Base-by-base conservation (phyloP, 2,797 vertebrate genomes). In the Protosalanx chinensis region DNA sequence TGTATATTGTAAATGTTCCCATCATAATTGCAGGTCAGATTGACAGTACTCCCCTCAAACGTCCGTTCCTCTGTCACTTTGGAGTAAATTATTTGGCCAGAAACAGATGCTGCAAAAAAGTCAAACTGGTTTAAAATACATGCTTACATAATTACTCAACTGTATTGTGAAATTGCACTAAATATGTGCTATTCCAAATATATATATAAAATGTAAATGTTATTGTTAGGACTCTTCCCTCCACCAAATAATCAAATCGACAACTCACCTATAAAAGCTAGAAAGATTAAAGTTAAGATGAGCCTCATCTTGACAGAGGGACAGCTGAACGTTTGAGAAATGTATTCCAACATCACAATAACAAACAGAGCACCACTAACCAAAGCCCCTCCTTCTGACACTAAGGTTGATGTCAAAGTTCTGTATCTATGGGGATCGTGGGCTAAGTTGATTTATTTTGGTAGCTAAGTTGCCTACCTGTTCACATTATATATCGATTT, bases 21-120 rank as follows among this genome's bases (percentile, higher is more conserved):
- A 63, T 61, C 59, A 33, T 63, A 63, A 35, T 63, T 63, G 16
- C 29, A 33, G 61, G 51, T 53, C 51, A 53, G 51, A 53, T 18
- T 53, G 0, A 53, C 51, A 53, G 13, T 1, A 16, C 51, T 53
- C 51, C 16, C 51, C 51, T 53, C 51, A 4, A 53, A 16, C 6
- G 18, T 53, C 4, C 6, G 16, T n/a, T 53, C 3, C 16, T 53
- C 51, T 53, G 51, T 53, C 18, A n/a, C 15, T n/a, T 53, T 6
- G 13, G 51, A 16, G 51, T 53, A 18, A 18, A 53, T 53, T 4
- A 16, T 16, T 18, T 53, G 15, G 15, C 51, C 51, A 53, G 3
- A 4, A 53, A 53, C 51, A 53, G 51, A 53, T 16, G 5, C 51
- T 53, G 51, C 51, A 41, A 41, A 41, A 10, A 1, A 10, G 37